These are phyloP conservation scores for Myripristis jacobus DNA, from an alignment of 2,797 vertebrate genomes.

Conservation along the genomic window DNA sequence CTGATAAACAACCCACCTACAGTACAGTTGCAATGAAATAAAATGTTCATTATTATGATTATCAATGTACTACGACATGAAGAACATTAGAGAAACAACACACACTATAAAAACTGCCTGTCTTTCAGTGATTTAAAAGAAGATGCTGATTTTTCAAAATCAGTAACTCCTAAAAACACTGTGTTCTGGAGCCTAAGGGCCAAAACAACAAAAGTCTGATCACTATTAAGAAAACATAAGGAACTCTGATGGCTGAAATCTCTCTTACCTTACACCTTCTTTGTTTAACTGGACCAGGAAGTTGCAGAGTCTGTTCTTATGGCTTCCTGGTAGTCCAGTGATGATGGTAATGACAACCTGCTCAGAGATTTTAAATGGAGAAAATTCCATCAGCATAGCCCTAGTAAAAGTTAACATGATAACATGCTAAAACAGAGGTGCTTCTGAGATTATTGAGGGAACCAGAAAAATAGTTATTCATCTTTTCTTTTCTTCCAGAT, in stretches of 20 bases:
- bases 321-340: constrained; percentile 92
- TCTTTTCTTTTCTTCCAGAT: not conserved
- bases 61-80: not conserved
- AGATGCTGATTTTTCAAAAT: too few species aligned
- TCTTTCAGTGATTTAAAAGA: not conserved
- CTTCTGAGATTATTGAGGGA: not conserved
- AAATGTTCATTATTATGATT: not conserved
- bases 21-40: constrained; percentile 31
- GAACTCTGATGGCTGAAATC: not conserved
- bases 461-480: not conserved
- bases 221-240: not conserved
- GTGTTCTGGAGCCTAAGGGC: too few species aligned
- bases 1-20: constrained; percentile 92
- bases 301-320: constrained; percentile 87
- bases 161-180: too few species aligned
- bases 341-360: constrained; percentile 91
- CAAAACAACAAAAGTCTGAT: too few species aligned
- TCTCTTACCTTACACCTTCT: constrained; percentile 87
- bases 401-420: not conserved
- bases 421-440: not conserved
- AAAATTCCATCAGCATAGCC: constrained; percentile 23
- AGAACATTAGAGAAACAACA: not conserved
- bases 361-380: constrained; percentile 5
- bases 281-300: constrained; percentile 90
- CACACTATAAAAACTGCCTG: not conserved